These are phyloP conservation scores for Patella ulyssiponensis DNA, from an alignment of 2,888 invertebrate species.

Conservation along the genomic window DNA sequence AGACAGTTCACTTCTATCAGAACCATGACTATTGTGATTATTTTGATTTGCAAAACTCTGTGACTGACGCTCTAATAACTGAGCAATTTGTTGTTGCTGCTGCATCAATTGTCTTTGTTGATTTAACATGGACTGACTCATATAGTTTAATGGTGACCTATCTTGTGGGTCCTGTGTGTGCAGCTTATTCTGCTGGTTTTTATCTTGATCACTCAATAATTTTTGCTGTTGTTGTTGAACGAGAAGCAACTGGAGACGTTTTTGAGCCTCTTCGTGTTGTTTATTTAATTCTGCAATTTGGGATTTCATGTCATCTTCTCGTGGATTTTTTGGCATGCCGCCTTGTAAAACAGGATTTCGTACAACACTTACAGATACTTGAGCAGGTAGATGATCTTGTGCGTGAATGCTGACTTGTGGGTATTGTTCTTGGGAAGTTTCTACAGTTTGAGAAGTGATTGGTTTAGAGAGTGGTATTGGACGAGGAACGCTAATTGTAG, in stretches of 20 bases:
- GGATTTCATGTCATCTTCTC: constrained; percentile 41
- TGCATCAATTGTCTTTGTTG: constrained; percentile 20
- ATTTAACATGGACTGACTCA: constrained; percentile 3
- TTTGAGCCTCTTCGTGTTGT: constrained; percentile 66
- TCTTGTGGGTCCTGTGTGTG: constrained; percentile 36
- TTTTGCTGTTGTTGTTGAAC: constrained; percentile 43
- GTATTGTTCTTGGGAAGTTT: not conserved
- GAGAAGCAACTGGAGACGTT: constrained; percentile 50
- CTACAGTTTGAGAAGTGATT: not conserved
- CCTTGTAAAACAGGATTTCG: not conserved
- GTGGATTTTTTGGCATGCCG: constrained; percentile 27
- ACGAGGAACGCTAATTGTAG: constrained; percentile 58
- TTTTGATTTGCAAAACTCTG: not conserved
- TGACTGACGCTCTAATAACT: constrained; percentile 18
- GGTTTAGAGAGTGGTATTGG: constrained; percentile 43
- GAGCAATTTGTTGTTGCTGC: constrained; percentile 18
- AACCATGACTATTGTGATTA: not conserved
- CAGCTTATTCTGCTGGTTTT: constrained; percentile 32
- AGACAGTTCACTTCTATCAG: not conserved
- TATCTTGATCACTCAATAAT: constrained; percentile 24
- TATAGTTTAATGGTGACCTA: constrained; percentile 11
- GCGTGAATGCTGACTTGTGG: not conserved
- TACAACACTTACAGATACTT: not conserved
- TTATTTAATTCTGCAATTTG: constrained; percentile 65
- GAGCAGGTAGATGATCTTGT: not conserved